A percentile compares a stretch with the other conserved stretches of the same genome.
These are phyloP conservation scores for Chymomyza costata DNA, from an alignment of 1,140 invertebrate species.

Conservation along the genomic window DNA sequence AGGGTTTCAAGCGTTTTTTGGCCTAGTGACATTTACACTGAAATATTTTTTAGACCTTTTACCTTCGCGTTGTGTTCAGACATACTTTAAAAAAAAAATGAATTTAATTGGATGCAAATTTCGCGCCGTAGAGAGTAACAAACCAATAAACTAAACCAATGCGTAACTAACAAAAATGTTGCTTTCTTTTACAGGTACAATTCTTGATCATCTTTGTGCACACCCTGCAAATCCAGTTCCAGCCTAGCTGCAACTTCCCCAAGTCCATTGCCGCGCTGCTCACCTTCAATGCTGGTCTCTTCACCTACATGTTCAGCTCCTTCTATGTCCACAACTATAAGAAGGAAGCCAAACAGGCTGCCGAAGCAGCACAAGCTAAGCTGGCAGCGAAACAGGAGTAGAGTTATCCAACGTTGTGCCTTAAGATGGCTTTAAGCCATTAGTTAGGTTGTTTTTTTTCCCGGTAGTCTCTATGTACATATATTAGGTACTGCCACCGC, in stretches of 20 bases:
- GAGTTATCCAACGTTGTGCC: conserved; percentile 17
- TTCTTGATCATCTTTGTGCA: conserved; percentile 88
- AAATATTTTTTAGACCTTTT: no score
- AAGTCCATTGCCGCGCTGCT: conserved; percentile 82
- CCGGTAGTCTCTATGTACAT: no score
- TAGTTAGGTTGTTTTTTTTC: conserved; percentile 19
- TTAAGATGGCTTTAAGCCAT: conserved; percentile 30
- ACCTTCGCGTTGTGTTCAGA: no score
- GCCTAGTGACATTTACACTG: no score
- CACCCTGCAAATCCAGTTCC: conserved; percentile 78
- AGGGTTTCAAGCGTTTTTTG: no score
- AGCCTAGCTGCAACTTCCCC: conserved; percentile 81
- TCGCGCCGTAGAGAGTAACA: no score
- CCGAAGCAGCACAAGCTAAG: conserved; percentile 38
- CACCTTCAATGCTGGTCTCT: conserved; percentile 84
- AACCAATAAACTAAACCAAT: no score
- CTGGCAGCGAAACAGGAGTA: conserved; percentile 47
- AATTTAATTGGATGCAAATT: no score
- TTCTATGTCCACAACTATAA: conserved; percentile 88
- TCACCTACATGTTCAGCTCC: conserved; percentile 89
- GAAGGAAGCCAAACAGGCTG: conserved; percentile 68
- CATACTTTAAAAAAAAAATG: no score
- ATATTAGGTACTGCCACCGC: background rate
- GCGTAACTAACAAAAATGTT: no score
- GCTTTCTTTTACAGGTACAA: conserved; percentile 80